Evolutionary conservation across 1,140 invertebrate genomes (phyloP), one percentile per base, ranked within the genome.

Genomic region (Drosophila insularis): DNA sequence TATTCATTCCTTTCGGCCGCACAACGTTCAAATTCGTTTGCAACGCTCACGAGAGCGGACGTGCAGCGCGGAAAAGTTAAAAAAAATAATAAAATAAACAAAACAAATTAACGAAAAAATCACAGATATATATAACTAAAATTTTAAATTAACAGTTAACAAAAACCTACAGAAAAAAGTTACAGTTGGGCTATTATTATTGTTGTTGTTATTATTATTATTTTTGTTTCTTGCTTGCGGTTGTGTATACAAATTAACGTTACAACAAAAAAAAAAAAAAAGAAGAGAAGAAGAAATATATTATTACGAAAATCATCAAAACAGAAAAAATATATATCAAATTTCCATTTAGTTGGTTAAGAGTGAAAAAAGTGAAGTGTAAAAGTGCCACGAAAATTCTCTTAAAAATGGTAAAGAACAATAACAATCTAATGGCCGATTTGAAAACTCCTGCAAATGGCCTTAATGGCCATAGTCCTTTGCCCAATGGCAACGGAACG

Each of bases 11-110:
- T 89, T 89, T 89, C 72, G 68, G 66, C 63, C 76, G 58, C 69
- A 78, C 76, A 78, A 78, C 74, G 84, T 89, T 89, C 84, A 89
- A 89, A 89, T 84, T 89, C 85, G 90, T 91, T 91, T 89, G 82
- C 77, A 90, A 75, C 82, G 90, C 90, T 91, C 90, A 89, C 74
- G 82, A 80, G 90, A 91, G 90, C 90, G 90, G 90, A 90, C 90
- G 90, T 91, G 81, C 67, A 78, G 78, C 85, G 86, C 89, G 90
- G 76, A 82, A 78, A 74, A 89, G 68, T 85, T 77, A 27, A 27
- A 27, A 32, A 35, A 35, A 10, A 10, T 10, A 35, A 35, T 35
- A 32, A 32, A 32, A 35, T 5, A 35, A 61, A 13, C 55, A 54
- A 43, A 63, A 37, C 11, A 63, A 72, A 54, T 5, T 27, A 59